These are phyloP conservation scores for Xanthostigma xanthostigma DNA, from an alignment of 2,888 invertebrate genomes.

Conservation along the genomic window DNA sequence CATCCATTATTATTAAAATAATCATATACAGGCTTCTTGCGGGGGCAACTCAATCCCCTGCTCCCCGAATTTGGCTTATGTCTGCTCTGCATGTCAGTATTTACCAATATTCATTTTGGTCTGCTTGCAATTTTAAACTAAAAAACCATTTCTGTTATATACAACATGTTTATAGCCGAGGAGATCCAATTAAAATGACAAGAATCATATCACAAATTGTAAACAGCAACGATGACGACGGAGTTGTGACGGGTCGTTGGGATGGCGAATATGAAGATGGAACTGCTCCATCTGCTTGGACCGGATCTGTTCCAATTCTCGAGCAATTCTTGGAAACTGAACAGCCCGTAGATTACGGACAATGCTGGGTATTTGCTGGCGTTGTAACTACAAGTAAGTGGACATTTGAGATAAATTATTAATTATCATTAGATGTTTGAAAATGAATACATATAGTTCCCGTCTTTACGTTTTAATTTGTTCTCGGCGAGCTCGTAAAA, in stretches of 20 bases:
- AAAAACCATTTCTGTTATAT: too few relatives aligned
- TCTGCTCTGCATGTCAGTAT: too few relatives aligned
- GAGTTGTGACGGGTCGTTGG: slow-evolving; percentile 59
- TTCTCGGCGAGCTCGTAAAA: too few relatives aligned
- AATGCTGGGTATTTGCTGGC: slow-evolving; percentile 81
- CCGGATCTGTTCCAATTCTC: slow-evolving; percentile 63
- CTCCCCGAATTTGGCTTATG: too few relatives aligned
- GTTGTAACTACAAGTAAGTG: slow-evolving; percentile 57
- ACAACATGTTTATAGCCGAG: slow-evolving; percentile 29
- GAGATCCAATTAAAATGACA: slow-evolving; percentile 53
- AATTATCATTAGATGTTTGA: not conserved
- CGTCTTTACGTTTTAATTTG: too few relatives aligned
- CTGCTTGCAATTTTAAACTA: too few relatives aligned
- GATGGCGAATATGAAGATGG: slow-evolving; percentile 59
- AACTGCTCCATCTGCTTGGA: slow-evolving; percentile 64
- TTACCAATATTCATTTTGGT: too few relatives aligned
- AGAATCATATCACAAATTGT: slow-evolving; percentile 60
- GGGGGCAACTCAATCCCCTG: too few relatives aligned
- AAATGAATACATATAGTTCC: not conserved
- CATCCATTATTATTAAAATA: too few relatives aligned
- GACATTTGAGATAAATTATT: not conserved
- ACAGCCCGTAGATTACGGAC: slow-evolving; percentile 60
- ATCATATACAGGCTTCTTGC: too few relatives aligned
- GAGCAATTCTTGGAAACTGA: slow-evolving; percentile 49
- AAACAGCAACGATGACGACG: slow-evolving; percentile 58